Evolutionary conservation across 2,113 vertebrate species (phyloP).

Genomic region (Lynx canadensis): DNA sequence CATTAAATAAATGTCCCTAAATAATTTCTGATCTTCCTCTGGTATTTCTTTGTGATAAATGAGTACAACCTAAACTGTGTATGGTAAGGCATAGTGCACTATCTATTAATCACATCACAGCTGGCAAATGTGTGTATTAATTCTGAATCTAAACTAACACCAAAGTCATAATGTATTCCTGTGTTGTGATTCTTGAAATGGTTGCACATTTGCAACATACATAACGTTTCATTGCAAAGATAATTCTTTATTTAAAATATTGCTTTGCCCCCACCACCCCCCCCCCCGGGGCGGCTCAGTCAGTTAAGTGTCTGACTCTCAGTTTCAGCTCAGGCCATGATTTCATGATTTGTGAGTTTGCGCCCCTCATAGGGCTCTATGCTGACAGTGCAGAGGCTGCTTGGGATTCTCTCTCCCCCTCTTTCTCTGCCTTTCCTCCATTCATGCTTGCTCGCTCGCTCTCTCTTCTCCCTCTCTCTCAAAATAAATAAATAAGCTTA

Average conservation of each 20-base stretch:
- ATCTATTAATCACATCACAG: not conserved
- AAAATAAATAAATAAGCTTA: too few relatives aligned
- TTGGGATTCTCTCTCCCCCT: too few relatives aligned
- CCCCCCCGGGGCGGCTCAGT: too few relatives aligned
- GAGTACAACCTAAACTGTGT: not conserved
- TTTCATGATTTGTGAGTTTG: too few relatives aligned
- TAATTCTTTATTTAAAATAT: constrained; percentile 22
- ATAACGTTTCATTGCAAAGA: not conserved
- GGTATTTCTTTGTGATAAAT: not conserved
- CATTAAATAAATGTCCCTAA: not conserved
- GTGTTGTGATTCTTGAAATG: not conserved
- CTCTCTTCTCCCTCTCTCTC: too few relatives aligned
- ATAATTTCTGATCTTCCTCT: not conserved
- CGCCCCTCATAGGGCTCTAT: too few relatives aligned
- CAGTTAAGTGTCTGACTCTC: too few relatives aligned
- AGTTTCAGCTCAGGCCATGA: too few relatives aligned
- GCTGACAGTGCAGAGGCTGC: too few relatives aligned
- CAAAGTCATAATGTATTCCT: not conserved
- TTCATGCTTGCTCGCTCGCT: too few relatives aligned
- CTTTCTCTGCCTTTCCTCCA: too few relatives aligned
- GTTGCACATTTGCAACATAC: not conserved
- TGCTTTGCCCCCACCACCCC: not conserved
- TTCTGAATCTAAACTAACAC: not conserved
- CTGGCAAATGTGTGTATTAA: not conserved
- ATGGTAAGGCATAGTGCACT: not conserved